These are phyloP conservation scores for Euura saliciscinereae DNA, from an alignment of 1,140 invertebrate species.

Conservation along the genomic window DNA sequence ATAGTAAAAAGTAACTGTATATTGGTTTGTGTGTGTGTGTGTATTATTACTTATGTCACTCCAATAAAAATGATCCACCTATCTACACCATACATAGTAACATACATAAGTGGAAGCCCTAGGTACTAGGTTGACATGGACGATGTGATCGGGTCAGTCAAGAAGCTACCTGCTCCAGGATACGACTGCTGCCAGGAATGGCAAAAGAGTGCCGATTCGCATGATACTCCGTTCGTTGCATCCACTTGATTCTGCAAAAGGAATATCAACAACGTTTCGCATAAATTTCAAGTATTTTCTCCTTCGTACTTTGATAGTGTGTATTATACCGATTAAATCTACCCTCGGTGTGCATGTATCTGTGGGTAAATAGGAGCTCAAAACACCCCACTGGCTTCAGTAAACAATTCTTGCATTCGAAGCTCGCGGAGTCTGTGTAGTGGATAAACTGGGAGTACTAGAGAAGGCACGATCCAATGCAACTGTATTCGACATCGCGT, in stretches of 20 bases:
- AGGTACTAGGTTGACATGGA: slow-evolving; percentile 61
- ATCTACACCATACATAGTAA: slow-evolving; percentile 59
- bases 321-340: too few relatives aligned
- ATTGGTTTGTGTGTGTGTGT: slow-evolving; percentile 17
- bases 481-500: too few relatives aligned
- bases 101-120: slow-evolving; percentile 62
- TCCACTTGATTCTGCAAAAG: slow-evolving; percentile 36
- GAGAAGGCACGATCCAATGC: too few relatives aligned
- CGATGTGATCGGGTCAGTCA: slow-evolving; percentile 51
- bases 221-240: slow-evolving; percentile 21
- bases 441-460: too few relatives aligned
- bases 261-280: background rate
- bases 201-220: slow-evolving; percentile 25
- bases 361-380: too few relatives aligned
- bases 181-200: slow-evolving; percentile 25
- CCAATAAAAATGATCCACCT: slow-evolving; percentile 54
- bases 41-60: slow-evolving; percentile 13
- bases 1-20: slow-evolving; percentile 50
- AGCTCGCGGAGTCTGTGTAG: too few relatives aligned
- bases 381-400: too few relatives aligned
- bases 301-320: too few relatives aligned
- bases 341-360: too few relatives aligned
- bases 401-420: too few relatives aligned
- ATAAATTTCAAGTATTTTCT: too few relatives aligned
- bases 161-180: slow-evolving; percentile 33